phyloP scores from a whole-genome alignment of 2,113 vertebrate species.

The Notarius lentiginosus region DNA sequence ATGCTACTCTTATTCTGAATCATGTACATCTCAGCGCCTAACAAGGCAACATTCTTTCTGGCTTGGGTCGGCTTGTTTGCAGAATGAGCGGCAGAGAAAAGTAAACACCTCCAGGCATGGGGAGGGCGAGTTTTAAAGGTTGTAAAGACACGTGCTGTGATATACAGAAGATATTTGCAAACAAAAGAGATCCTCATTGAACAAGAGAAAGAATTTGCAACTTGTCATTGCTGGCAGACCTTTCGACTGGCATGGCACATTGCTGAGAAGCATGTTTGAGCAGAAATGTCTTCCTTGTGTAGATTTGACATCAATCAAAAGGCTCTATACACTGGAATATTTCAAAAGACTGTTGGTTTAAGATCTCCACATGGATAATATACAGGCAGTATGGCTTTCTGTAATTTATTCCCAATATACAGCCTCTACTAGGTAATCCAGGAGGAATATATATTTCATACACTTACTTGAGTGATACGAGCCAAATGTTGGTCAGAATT shows the following conservation, averaged over 20 bases:
- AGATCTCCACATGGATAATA: neutral
- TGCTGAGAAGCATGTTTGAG: conserved; percentile 8
- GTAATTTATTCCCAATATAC: too few species aligned
- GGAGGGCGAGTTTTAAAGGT: neutral
- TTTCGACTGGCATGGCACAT: neutral
- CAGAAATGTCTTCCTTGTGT: neutral
- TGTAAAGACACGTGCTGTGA: conserved; percentile 20
- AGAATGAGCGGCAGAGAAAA: conserved; percentile 19
- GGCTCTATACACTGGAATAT: neutral
- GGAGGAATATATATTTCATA: too few species aligned
- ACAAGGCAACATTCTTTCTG: conserved; percentile 17
- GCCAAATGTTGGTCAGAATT: too few species aligned
- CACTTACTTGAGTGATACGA: too few species aligned
- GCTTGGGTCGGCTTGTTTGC: conserved; percentile 29
- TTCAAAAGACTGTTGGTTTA: neutral
- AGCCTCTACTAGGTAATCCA: too few species aligned
- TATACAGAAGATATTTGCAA: neutral
- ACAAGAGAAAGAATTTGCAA: conserved; percentile 40
- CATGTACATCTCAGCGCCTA: conserved; percentile 24
- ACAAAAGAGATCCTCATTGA: conserved; percentile 13
- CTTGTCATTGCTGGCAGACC: conserved; percentile 27
- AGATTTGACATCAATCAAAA: neutral
- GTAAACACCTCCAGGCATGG: conserved; percentile 23
- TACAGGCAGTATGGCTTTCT: neutral
- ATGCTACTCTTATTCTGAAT: neutral